A percentile compares a stretch with the other conserved stretches of the same genome.
Evolutionary conservation across 2,888 invertebrate genomes (phyloP).

Genomic region (Euclidia mi): DNA sequence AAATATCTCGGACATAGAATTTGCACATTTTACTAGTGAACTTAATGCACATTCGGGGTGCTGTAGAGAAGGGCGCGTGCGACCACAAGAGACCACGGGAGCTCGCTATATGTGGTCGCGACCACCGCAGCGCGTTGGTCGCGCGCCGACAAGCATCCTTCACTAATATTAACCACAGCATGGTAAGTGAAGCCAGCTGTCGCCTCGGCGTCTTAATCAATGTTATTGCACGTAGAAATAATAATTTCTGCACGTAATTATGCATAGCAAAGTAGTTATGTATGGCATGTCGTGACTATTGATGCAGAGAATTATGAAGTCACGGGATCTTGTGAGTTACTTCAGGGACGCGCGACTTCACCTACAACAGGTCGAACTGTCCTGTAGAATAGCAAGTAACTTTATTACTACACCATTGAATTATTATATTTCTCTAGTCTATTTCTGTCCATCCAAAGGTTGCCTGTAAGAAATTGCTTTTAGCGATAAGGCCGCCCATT

Average conservation of each 20-base stretch:
- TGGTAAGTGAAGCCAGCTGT: slow-evolving; percentile 45
- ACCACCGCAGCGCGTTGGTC: slow-evolving; percentile 59
- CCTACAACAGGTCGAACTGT: no score
- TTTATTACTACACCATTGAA: no score
- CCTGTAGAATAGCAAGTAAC: no score
- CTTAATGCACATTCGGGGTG: slow-evolving; percentile 51
- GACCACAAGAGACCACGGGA: slow-evolving; percentile 52
- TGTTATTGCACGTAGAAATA: slow-evolving; percentile 42
- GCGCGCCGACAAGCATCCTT: slow-evolving; percentile 61
- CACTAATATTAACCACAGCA: slow-evolving; percentile 42
- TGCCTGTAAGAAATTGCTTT: no score
- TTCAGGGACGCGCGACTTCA: no score
- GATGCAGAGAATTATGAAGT: no score
- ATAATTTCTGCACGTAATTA: background rate
- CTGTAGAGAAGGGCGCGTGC: slow-evolving; percentile 58
- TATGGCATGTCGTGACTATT: no score
- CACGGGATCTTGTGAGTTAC: no score
- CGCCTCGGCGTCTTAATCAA: slow-evolving; percentile 40
- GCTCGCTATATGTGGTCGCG: slow-evolving; percentile 63
- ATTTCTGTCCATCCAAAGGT: no score
- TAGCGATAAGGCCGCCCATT: no score
- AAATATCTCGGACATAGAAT: slow-evolving; percentile 47
- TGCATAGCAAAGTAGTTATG: no score
- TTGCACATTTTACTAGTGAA: slow-evolving; percentile 41
- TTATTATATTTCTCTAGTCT: no score